These are phyloP conservation scores for Otis tarda DNA, from an alignment of 2,113 vertebrate species.

Conservation along the genomic window DNA sequence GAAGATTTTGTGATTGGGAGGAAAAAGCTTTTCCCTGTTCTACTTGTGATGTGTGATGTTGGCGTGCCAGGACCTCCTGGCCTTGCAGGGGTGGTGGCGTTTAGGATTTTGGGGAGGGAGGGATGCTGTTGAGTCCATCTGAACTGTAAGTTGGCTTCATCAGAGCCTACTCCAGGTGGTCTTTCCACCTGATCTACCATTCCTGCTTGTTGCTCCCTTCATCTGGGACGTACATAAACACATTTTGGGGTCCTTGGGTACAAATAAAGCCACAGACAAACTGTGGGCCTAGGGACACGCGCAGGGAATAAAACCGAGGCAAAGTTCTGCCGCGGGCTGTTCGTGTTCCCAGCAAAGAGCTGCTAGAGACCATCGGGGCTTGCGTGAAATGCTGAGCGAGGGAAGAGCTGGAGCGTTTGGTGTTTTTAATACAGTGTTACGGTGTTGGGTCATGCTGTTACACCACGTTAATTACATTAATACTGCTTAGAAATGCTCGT, in stretches of 20 bases:
- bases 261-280: not conserved
- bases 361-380: not conserved
- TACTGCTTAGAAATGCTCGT: not conserved
- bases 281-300: not conserved
- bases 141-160: not conserved
- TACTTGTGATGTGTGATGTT: not conserved
- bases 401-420: not conserved
- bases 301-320: not conserved
- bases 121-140: not conserved
- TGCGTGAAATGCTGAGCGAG: not conserved
- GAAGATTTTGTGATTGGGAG: not conserved
- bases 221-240: fast-evolving
- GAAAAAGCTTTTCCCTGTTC: not conserved
- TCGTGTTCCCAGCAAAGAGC: not conserved
- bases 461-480: conserved; percentile 23
- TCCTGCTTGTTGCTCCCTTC: not conserved
- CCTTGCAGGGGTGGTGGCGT: not conserved
- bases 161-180: not conserved
- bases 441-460: not conserved
- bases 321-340: not conserved
- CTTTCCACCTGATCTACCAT: not conserved
- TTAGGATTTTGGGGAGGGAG: not conserved
- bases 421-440: not conserved
- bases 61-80: not conserved
- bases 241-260: not conserved